phyloP scores from a whole-genome alignment of 2,797 vertebrate genomes.

The Podarcis siculus region DNA sequence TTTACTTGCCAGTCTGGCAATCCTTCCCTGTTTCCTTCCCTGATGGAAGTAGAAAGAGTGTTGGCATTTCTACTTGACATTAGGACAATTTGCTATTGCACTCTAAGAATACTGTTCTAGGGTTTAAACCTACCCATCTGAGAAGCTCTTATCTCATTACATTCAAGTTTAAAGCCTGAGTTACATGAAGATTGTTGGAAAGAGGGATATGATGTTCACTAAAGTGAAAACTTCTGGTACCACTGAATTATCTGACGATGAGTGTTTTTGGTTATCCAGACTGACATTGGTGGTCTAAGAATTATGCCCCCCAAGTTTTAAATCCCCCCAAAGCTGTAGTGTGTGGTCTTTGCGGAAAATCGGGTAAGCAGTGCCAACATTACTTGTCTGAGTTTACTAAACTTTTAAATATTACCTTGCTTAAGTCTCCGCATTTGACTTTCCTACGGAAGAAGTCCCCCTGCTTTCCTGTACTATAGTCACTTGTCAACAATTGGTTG shows the following conservation, averaged over 20 bases:
- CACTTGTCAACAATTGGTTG: slow-evolving; percentile 20
- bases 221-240: slow-evolving; percentile 1
- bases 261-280: background rate
- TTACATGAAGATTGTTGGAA: slow-evolving; percentile 32
- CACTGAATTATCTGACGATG: background rate
- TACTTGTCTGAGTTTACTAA: slow-evolving; percentile 32
- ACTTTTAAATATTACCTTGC: slow-evolving; percentile 35
- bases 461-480: slow-evolving; percentile 16
- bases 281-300: background rate
- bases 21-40: background rate
- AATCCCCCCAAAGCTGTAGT: background rate
- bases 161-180: slow-evolving; percentile 27
- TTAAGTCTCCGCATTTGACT: background rate
- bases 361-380: slow-evolving; percentile 43
- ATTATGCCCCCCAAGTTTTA: background rate
- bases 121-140: slow-evolving; percentile 36
- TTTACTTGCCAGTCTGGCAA: background rate
- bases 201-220: slow-evolving; percentile 36
- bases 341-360: slow-evolving; percentile 19
- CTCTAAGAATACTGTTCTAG: slow-evolving; percentile 17
- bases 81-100: slow-evolving; percentile 37
- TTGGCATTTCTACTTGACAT: background rate
- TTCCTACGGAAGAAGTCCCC: background rate
- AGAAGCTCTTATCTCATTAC: slow-evolving; percentile 46
- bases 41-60: slow-evolving; percentile 14